phyloP scores from a whole-genome alignment of 2,113 vertebrate species.

The Hippocampus mohnikei region DNA sequence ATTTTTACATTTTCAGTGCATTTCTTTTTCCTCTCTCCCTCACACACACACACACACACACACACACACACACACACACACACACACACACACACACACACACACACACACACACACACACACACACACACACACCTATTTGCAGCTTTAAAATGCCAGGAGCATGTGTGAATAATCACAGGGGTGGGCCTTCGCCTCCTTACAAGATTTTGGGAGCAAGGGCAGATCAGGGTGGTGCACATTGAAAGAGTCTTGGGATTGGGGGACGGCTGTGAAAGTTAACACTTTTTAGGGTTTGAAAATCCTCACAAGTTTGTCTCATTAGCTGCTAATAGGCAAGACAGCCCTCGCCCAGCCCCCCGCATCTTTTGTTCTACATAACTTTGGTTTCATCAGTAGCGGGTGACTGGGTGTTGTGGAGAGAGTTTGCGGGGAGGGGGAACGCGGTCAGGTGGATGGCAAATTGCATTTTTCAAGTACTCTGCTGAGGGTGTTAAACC shows the following conservation, averaged over 20 bases:
- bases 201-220: conserved; percentile 58
- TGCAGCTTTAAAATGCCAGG: conserved; percentile 58
- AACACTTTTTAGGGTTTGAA: conserved; percentile 75
- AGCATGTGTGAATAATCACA: conserved; percentile 74
- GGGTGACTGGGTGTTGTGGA: not conserved
- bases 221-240: conserved; percentile 60
- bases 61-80: conserved; percentile 18
- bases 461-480: conserved; percentile 64
- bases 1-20: conserved; percentile 71
- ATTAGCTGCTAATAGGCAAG: conserved; percentile 83
- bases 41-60: not conserved
- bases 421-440: conserved; percentile 3
- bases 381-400: conserved; percentile 62
- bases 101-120: conserved; percentile 1
- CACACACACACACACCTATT: conserved; percentile 27
- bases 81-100: conserved; percentile 11
- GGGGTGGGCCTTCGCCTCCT: conserved; percentile 58
- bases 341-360: conserved; percentile 58
- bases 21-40: conserved; percentile 57
- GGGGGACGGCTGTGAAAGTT: conserved; percentile 60
- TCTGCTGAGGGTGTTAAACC: conserved; percentile 67
- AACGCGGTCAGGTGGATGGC: conserved; percentile 14
- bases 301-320: conserved; percentile 79
- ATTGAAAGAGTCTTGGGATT: conserved; percentile 43
- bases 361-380: conserved; percentile 70